Percentiles rank a stretch among this genome's conserved stretches.
These are phyloP conservation scores for Mythimna albipuncta DNA, from an alignment of 2,888 invertebrate species.

Conservation along the genomic window DNA sequence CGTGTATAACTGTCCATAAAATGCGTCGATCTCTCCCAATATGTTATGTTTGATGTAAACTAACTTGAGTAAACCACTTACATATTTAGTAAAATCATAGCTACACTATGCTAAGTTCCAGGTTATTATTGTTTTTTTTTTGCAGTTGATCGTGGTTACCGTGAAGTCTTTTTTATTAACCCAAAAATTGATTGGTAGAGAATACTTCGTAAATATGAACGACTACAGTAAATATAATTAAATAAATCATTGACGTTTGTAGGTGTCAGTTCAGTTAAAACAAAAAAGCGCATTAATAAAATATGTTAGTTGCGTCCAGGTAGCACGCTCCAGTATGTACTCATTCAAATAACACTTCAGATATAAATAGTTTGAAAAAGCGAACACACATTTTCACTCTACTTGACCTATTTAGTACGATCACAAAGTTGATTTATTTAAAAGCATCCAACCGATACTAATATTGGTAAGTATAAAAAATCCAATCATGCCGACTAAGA, in stretches of 20 bases:
- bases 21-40: no score
- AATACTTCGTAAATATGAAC: no score
- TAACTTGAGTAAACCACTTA: not conserved
- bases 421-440: constrained; percentile 50
- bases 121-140: not conserved
- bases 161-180: not conserved
- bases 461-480: constrained; percentile 31
- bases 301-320: constrained; percentile 29
- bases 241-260: not conserved
- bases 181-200: no score
- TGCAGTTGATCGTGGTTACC: not conserved
- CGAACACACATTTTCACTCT: constrained; percentile 46
- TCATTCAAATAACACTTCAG: constrained; percentile 44
- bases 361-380: constrained; percentile 55
- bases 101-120: not conserved
- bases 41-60: not conserved
- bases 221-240: not conserved
- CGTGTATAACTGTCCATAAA: no score
- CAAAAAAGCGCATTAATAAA: constrained; percentile 17
- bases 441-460: constrained; percentile 30
- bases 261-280: not conserved
- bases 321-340: constrained; percentile 28
- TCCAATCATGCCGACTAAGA: constrained; percentile 14
- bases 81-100: constrained; percentile 1
- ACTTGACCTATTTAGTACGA: constrained; percentile 55